Base-by-base conservation (phyloP, 2,113 vertebrate species). In the Odocoileus virginianus region DNA sequence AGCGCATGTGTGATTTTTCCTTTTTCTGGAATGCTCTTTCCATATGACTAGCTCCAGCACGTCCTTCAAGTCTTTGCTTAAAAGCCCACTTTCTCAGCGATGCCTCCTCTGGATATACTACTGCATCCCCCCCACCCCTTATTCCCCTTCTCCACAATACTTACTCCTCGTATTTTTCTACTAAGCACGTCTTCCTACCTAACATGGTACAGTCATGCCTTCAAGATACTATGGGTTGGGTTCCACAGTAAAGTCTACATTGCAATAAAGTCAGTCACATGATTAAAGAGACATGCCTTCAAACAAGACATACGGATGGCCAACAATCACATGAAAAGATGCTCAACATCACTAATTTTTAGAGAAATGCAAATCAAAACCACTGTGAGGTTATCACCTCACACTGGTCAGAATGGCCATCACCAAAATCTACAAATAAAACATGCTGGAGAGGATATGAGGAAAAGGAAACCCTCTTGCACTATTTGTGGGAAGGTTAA, bases 51-150 rank as follows among this genome's bases (percentile, higher is more conserved):
- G 64, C 28, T 58, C n/a, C 15, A 25, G 90, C 19, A n/a, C 3
- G 25, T 97, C 33, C 64, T 95, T 81, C 33, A 85, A 88, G 86
- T 81, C 67, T 91, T 45, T 88, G 45, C 47, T 93, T 58, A 85
- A 57, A 83, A 45, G 90, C 40, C 17, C 50, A 71, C 7, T 83
- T 85, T 52, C n/a, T 92, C 8, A 60, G 30, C 64, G 50, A 87
- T 74, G 21, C 23, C 12, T 78, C 55, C 23, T 36, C 30, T 3
- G 7, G 9, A 36, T 40, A 88, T 1, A 36, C 64, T 30, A 36
- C 2, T 54, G 12, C 43, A 58, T 3, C 4, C 19, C 17, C 19
- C 11, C 36, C 19, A 6, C 17, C 0, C 9, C 14, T 27, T 2
- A 23, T 45, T n/a, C 36, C 23, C 14, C 57, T 83, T 60, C 17